Evolutionary conservation across 1,140 invertebrate species (phyloP), one percentile per base, ranked within the genome.

Genomic region (Mizuhopecten yessoensis): DNA sequence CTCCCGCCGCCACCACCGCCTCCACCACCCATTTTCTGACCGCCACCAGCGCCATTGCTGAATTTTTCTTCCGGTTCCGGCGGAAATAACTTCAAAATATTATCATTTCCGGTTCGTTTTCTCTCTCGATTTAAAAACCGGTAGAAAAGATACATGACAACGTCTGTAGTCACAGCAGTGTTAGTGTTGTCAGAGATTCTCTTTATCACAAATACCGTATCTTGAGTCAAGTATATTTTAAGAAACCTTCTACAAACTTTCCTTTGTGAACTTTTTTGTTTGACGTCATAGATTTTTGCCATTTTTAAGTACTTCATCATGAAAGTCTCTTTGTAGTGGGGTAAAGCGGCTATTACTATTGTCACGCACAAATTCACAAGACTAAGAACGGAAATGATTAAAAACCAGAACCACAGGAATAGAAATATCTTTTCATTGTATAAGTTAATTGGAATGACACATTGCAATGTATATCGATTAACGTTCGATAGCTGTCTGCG

Each of bases 391-490:
- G 91, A 89, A 15, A 95, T 88, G 2, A 95, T 87, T n/a, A 92
- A 89, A 11, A 95, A 91, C 94, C 94, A 95, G 75, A 95, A 95
- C 95, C 95, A 96, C 9, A 96, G 49, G 42, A 95, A 93, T 11
- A 95, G 93, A 88, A 94, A 96, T 34, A 97, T 97, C 93, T 97
- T 97, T 93, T 97, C 97, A 92, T 97, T 97, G 93, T 97, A 97
- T 23, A 97, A 93, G 91, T 97, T 97, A 89, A 97, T 97, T 11
- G 97, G 97, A 88, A 97, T 93, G 15, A 97, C 97, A 92, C 97
- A 97, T 91, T 97, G 97, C 86, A 96, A 92, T 0, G 95, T 96
- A 86, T 94, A 95, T 0, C 93, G 88, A 33, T 96, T 96, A 10
- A 95, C 87, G 88, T 94, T 94, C 39, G 93, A 45, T 0, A 97